Evolutionary conservation across 2,888 invertebrate genomes (phyloP), one percentile per base, ranked within the genome.

Genomic region (Zeuzera pyrina): DNA sequence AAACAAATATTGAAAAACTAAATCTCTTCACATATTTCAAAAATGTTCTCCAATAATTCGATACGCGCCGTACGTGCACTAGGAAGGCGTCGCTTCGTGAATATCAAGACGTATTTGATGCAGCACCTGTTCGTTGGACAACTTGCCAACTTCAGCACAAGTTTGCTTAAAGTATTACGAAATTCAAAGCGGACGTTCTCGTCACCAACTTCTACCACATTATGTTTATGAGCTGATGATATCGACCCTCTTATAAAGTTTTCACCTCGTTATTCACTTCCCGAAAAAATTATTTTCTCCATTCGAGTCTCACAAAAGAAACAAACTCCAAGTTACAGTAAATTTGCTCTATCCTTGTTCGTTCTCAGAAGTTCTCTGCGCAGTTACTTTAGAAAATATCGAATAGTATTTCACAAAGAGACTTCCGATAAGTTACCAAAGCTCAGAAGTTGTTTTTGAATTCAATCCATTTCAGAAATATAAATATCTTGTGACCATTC

Each of bases 111-210:
- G 60, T 65, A 67, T 72, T 71, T 69, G 56, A 60, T 59, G 68
- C 68, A 64, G 69, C 76, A 77, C 76, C 77, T 74, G 73, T 61
- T 61, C 66, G 40, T 38, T 41, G n/a, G n/a, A n/a, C 56, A 65
- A 62, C 58, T 59, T 52, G 48, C 61, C 56, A 72, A 74, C 69
- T 76, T 68, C 47, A 45, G 53, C 64, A 49, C 56, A 67, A 76
- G 71, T 76, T 77, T 78, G 57, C 64, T 62, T 68, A 72, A 78
- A 77, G 71, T 74, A 73, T 77, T 73, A 76, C 65, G 59, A 71
- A 73, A 71, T 72, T 72, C 62, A 57, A 62, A 66, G 62, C 66
- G 61, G 58, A 64, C 64, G 55, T 50, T 50, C 42, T 43, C 53
- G 45, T 44, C 48, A 45, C 50, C 51, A 56, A 62, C 52, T 65